Base-by-base conservation (phyloP, 2,888 invertebrate genomes). In the Zelleria hepariella region DNA sequence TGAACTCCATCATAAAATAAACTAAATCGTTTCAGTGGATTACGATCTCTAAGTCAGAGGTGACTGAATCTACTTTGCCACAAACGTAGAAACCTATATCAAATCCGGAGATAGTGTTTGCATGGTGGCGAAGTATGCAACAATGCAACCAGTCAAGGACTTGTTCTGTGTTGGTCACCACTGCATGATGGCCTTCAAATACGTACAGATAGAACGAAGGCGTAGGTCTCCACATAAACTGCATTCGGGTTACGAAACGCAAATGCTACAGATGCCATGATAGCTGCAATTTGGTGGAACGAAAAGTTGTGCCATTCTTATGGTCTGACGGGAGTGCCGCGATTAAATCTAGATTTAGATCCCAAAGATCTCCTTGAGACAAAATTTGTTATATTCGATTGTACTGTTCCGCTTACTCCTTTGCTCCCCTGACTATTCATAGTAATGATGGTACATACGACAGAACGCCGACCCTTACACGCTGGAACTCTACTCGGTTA, bases 111-210 rank as follows among this genome's bases (percentile, higher is more conserved):
- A 42, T 42, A 54, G 54, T 54, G 15, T 54, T 26, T 2, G 55
- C 55, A 55, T 55, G 10, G 53, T 26, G 51, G 20, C 18, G 47
- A 24, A 47, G 55, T 58, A 61, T 57, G 58, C 56, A 61, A 61
- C 61, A 61, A 61, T 61, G 61, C 58, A 60, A 10, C 55, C 23
- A 51, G 57, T 60, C 60, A 60, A 60, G 60, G 60, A 58, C 48
- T 15, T 24, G 10, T 26, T 15, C 15, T 42, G 32, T 42, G 15
- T 15, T 15, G 32, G 32, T 42, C 32, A 10, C 15, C 32, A 42
- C 10, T 4, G 10, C 10, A 10, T 15, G 15, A 15, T 15, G 32
- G 15, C 15, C 32, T 15, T 2, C 10, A 42, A 42, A 15, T 42
- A 2, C 15, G 15, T 42, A 15, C 32, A 42, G 15, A 42, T 42